phyloP scores from a whole-genome alignment of 2,888 invertebrate species.

The Eupithecia vulgata region DNA sequence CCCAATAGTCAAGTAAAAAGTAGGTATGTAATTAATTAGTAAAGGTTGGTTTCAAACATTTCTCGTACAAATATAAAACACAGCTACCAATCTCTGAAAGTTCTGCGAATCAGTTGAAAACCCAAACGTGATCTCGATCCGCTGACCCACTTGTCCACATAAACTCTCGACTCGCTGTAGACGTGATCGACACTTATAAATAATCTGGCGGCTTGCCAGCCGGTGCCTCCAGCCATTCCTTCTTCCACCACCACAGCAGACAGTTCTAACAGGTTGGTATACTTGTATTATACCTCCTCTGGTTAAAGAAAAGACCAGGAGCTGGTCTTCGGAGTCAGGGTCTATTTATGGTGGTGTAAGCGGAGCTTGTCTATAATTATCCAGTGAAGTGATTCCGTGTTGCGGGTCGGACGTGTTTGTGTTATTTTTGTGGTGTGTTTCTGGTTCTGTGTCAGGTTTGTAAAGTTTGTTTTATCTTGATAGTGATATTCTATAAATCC shows the following conservation, averaged over 20 bases:
- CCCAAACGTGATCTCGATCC: slow-evolving; percentile 18
- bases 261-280: slow-evolving; percentile 31
- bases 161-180: slow-evolving; percentile 31
- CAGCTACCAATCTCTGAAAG: neutral
- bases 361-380: slow-evolving; percentile 29
- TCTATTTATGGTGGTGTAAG: slow-evolving; percentile 32
- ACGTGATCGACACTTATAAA: slow-evolving; percentile 50
- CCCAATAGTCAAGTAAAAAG: too few species aligned
- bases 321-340: slow-evolving; percentile 1
- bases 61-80: neutral
- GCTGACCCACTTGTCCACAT: slow-evolving; percentile 35
- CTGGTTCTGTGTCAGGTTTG: neutral
- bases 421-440: neutral
- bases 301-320: neutral
- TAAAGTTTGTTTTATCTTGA: neutral
- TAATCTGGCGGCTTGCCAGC: slow-evolving; percentile 54
- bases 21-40: too few species aligned
- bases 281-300: slow-evolving; percentile 8
- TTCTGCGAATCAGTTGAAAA: neutral
- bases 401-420: slow-evolving; percentile 9
- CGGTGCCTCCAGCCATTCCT: slow-evolving; percentile 43
- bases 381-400: slow-evolving; percentile 26
- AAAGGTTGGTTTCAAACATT: neutral
- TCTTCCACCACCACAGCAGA: slow-evolving; percentile 38
- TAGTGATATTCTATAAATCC: neutral